Percentiles rank a stretch among this genome's conserved stretches.
Conservation (phyloP, 2,113 vertebrate genomes). For the Danio rerio region DNA sequence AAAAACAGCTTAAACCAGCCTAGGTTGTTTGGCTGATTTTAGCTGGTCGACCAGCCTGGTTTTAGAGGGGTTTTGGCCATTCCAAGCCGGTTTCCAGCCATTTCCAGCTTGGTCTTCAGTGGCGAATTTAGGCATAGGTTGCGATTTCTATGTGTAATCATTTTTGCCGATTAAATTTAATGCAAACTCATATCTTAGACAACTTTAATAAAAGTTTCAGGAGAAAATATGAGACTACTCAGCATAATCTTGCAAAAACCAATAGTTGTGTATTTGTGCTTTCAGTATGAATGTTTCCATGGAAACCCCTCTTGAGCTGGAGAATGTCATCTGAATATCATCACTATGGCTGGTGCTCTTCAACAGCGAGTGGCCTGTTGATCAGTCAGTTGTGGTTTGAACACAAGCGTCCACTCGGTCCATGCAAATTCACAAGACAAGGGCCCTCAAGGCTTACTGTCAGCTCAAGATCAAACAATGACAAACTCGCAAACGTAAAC, state of each 20-base stretch:
- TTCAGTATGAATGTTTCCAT: neutral
- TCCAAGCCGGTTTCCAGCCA: too few relatives aligned
- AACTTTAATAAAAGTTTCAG: neutral
- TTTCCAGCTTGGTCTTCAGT: too few relatives aligned
- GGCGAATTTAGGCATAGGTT: too few relatives aligned
- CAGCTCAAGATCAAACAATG: slow-evolving; percentile 23
- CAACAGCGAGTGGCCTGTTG: neutral
- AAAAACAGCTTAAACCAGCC: too few relatives aligned
- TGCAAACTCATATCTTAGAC: too few relatives aligned
- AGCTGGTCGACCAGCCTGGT: too few relatives aligned
- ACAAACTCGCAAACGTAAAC: neutral
- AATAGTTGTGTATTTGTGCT: neutral
- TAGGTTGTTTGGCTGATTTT: too few relatives aligned
- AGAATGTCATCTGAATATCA: slow-evolving; percentile 33
- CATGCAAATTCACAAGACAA: neutral
- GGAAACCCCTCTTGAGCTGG: neutral
- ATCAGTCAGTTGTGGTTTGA: slow-evolving; percentile 25
- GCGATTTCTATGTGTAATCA: too few relatives aligned
- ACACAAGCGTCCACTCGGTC: slow-evolving; percentile 2
- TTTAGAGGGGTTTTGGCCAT: too few relatives aligned
- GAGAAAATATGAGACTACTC: neutral
- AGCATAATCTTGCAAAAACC: neutral
- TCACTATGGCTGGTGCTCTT: slow-evolving; percentile 19
- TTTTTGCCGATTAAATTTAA: too few relatives aligned
- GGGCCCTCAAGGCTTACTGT: neutral